Conservation (phyloP, 2,797 vertebrate genomes). For the Gallirallus australis region DNA sequence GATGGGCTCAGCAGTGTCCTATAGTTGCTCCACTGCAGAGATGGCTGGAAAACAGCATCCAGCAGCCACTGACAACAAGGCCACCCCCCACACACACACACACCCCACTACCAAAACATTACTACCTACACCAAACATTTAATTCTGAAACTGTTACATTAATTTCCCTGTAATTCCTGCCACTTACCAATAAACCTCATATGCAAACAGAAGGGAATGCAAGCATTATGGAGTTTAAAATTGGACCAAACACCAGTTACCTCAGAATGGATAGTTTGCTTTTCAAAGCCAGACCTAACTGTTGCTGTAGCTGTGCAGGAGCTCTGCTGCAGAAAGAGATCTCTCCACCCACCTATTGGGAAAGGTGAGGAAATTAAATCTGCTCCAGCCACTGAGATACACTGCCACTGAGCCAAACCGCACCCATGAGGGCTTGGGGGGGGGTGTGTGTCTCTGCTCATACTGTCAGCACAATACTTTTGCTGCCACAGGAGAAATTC, state of each 20-base stretch:
- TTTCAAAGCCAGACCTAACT: background rate
- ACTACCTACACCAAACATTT: background rate
- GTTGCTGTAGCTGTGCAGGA: background rate
- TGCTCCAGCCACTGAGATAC: background rate
- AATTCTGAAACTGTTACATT: background rate
- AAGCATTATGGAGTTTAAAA: background rate
- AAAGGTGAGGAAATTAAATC: background rate
- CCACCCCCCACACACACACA: too few relatives aligned
- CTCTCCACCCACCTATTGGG: background rate
- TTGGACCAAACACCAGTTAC: background rate
- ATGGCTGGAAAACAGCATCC: background rate
- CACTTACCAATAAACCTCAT: background rate
- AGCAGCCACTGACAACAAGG: background rate
- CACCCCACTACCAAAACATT: background rate
- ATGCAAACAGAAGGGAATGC: background rate
- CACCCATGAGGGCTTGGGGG: rapidly evolving
- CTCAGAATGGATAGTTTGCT: background rate
- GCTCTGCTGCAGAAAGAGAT: background rate
- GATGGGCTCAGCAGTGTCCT: background rate
- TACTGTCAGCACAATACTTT: background rate
- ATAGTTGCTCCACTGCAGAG: background rate
- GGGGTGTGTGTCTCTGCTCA: background rate
- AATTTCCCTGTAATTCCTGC: background rate
- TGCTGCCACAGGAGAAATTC: background rate
- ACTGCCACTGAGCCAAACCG: background rate